These are phyloP conservation scores for Cercopithecus hamlyni DNA, from an alignment of 2,797 vertebrate genomes.

Conservation along the genomic window DNA sequence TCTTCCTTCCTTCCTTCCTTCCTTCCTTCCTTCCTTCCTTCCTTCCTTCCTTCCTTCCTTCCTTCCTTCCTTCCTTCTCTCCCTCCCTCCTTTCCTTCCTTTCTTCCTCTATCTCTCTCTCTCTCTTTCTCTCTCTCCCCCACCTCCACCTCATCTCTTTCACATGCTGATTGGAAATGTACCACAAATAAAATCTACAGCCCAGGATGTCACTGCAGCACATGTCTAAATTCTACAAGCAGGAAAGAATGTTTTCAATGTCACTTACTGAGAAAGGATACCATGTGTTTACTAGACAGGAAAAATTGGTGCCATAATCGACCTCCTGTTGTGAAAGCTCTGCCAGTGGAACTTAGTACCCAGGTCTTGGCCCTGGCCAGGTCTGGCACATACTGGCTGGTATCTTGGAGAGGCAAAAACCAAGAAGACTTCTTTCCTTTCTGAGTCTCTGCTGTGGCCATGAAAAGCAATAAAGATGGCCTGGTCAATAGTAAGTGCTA, in stretches of 20 bases:
- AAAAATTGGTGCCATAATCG: not conserved
- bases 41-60: fast-evolving
- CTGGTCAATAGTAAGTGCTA: not conserved
- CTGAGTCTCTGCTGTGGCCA: not conserved
- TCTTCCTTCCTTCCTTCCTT: no score
- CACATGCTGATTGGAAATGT: not conserved
- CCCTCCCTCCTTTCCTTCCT: fast-evolving
- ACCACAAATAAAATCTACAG: not conserved
- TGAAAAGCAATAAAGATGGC: not conserved
- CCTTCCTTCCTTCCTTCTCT: fast-evolving
- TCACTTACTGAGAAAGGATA: not conserved
- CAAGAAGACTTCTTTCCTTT: not conserved
- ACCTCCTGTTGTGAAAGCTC: not conserved
- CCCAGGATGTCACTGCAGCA: not conserved
- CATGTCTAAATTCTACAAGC: not conserved
- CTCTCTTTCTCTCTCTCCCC: no score
- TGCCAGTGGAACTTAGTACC: not conserved
- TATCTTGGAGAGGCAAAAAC: not conserved
- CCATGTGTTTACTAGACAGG: not conserved
- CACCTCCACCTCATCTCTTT: not conserved
- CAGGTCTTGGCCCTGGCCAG: not conserved
- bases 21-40: not conserved
- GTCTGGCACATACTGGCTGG: not conserved
- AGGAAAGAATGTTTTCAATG: not conserved
- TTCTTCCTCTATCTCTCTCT: no score